Evolutionary conservation across 2,797 vertebrate species (phyloP).

Genomic region (Onychomys torridus): DNA sequence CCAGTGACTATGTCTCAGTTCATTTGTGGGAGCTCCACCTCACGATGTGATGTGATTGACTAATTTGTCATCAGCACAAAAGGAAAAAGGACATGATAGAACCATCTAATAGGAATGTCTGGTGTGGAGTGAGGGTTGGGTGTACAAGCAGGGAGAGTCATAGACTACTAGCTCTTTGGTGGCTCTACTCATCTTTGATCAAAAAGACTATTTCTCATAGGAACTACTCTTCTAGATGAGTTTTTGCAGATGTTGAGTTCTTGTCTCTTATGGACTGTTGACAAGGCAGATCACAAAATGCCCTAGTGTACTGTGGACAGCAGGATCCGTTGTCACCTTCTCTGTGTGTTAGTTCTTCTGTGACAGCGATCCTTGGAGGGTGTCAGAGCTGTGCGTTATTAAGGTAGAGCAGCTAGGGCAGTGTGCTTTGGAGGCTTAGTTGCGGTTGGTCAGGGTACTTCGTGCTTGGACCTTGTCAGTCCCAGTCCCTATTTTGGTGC

Average conservation of each 20-base stretch:
- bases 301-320: background rate
- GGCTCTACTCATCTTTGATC: background rate
- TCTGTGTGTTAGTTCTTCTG: slow-evolving; percentile 49
- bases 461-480: background rate
- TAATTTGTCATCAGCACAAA: background rate
- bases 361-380: slow-evolving; percentile 2
- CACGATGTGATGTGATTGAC: background rate
- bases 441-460: background rate
- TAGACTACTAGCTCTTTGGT: background rate
- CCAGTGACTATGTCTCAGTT: background rate
- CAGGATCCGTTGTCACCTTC: slow-evolving; percentile 16
- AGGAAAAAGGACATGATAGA: background rate
- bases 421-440: background rate
- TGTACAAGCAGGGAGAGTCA: background rate
- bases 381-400: slow-evolving; percentile 57
- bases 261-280: background rate
- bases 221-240: background rate
- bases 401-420: background rate
- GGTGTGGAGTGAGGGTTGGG: background rate
- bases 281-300: background rate
- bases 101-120: background rate
- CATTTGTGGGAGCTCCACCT: background rate
- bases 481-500: background rate
- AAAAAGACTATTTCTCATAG: background rate
- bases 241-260: slow-evolving; percentile 36